Evolutionary conservation across 1,140 invertebrate species (phyloP), one percentile per base, ranked within the genome.

Genomic region (Leucophenga varia): DNA sequence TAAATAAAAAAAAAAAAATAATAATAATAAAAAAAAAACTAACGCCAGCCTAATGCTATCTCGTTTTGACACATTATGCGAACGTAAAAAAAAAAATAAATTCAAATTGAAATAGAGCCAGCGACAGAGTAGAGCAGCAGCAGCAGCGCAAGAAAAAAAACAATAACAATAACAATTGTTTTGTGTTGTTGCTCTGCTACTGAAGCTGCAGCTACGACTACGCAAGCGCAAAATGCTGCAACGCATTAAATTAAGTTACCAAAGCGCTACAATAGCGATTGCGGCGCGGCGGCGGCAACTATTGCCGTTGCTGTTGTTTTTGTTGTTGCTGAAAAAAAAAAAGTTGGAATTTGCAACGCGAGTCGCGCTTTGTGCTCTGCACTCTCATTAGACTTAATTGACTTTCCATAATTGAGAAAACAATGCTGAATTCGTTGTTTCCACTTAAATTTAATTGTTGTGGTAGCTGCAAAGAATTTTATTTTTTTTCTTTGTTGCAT

Each of bases 201-300:
- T 35, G 55, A 52, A 56, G 54, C 47, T 65, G 59, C 64, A 68
- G 30, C 43, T 18, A 14, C 17, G 16, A 21, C 40, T 19, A 19
- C 17, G 16, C 16, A 37, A 18, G 17, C n/a, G 34, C 19, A 17
- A 36, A 13, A 34, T 16, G 3, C 16, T 17, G 32, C 16, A 47
- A 70, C 65, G 65, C 65, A 70, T 70, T 69, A 69, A 69, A 70
- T 70, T 65, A 70, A 70, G 65, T 70, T 70, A 67, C 65, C 61
- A 65, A 70, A 67, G 59, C 48, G 51, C 31, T 20, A 35, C 35
- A 46, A 46, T 38, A 34, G 34, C 35, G 19, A 46, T 38, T 36
- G 13, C 42, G 28, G 8, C 3, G 9, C 18, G 28, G 22, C 10
- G 22, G 22, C 22, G 5, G 10, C 5, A 25, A 25, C n/a, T n/a